These are phyloP conservation scores for Garra rufa DNA, from an alignment of 2,113 vertebrate genomes.

Conservation along the genomic window DNA sequence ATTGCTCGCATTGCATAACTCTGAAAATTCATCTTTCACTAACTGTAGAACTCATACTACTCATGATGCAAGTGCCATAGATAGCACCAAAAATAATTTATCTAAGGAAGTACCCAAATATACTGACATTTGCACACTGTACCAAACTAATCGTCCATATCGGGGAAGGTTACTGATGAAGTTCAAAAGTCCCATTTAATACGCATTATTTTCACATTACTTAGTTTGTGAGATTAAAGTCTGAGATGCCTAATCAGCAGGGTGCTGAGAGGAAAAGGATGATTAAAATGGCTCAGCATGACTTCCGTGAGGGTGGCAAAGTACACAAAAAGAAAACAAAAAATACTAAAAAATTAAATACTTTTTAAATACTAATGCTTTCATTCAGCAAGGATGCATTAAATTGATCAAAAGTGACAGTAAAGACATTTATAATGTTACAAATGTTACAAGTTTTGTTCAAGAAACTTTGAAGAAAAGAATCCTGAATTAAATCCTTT, in stretches of 20 bases:
- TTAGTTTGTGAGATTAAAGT: background rate
- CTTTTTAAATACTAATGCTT: too few relatives aligned
- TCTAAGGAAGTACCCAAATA: background rate
- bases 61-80: background rate
- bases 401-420: too few relatives aligned
- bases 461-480: too few relatives aligned
- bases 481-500: too few relatives aligned
- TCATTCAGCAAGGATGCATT: too few relatives aligned
- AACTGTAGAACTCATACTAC: background rate
- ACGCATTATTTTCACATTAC: background rate
- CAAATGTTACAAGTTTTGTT: too few relatives aligned
- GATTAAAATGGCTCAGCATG: background rate
- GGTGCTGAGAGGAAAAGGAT: background rate
- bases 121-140: background rate
- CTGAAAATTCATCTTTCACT: background rate
- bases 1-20: background rate
- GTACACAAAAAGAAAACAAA: too few relatives aligned
- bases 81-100: background rate
- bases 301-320: background rate
- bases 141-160: background rate
- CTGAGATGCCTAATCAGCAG: background rate
- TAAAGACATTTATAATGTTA: too few relatives aligned
- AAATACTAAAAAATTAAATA: too few relatives aligned
- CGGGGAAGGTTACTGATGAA: background rate
- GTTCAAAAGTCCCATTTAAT: conserved; percentile 17